phyloP scores from a whole-genome alignment of 2,113 vertebrate genomes.

The Oceanites oceanicus region DNA sequence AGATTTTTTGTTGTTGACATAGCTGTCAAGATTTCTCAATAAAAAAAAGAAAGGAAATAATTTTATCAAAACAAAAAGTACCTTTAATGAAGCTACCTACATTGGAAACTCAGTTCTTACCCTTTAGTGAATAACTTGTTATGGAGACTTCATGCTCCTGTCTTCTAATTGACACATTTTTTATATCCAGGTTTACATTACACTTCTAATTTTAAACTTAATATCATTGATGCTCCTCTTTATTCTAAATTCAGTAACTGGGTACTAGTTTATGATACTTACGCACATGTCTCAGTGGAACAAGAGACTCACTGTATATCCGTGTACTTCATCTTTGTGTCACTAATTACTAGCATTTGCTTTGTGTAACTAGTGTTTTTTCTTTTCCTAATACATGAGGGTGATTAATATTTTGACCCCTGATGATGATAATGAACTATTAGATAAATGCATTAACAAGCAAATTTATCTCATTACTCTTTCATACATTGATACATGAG shows the following conservation, averaged over 20 bases:
- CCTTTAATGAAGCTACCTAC: conserved; percentile 3
- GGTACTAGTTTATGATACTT: neutral
- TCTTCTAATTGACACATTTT: conserved; percentile 35
- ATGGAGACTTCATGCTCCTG: neutral
- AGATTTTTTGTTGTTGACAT: neutral
- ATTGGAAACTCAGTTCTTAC: neutral
- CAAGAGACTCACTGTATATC: neutral
- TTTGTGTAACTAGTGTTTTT: neutral
- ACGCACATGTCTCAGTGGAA: neutral
- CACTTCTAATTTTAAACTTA: neutral
- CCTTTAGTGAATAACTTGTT: conserved; percentile 38
- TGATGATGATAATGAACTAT: conserved; percentile 27
- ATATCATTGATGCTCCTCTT: neutral
- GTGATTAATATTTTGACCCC: conserved; percentile 41
- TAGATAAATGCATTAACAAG: conserved; percentile 6
- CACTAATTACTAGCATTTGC: neutral
- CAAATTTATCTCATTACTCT: conserved; percentile 29
- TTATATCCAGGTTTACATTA: neutral
- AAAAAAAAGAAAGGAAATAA: neutral
- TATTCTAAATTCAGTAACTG: neutral
- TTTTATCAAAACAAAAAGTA: neutral
- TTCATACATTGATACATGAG: neutral
- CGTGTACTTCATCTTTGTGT: neutral
- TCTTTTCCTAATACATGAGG: neutral
- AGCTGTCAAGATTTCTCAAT: neutral